Conservation (phyloP, 2,797 vertebrate genomes). For the Nyctalus aviator region DNA sequence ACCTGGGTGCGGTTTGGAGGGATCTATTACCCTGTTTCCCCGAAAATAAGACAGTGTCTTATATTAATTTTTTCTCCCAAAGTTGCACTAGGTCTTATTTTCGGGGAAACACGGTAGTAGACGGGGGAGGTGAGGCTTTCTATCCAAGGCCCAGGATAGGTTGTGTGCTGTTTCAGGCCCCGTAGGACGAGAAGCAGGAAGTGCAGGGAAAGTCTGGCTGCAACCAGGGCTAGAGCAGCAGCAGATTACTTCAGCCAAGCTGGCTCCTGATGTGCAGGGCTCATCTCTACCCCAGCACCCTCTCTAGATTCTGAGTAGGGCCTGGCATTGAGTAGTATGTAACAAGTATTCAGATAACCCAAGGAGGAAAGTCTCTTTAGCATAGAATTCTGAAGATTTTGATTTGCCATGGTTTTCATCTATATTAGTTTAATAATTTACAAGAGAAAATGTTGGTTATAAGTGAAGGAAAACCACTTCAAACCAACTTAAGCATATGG, state of each 20-base stretch:
- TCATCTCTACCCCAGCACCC: not conserved
- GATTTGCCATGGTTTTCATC: slow-evolving; percentile 40
- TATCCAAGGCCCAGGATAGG: not conserved
- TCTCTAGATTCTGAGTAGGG: not conserved
- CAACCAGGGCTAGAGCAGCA: not conserved
- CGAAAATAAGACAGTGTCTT: too few species aligned
- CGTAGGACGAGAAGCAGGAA: not conserved
- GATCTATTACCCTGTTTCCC: too few species aligned
- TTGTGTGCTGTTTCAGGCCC: not conserved
- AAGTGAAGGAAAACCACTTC: slow-evolving; percentile 68
- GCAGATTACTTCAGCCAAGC: not conserved
- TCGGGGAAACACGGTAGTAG: not conserved
- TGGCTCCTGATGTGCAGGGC: not conserved
- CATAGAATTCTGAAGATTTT: slow-evolving; percentile 53
- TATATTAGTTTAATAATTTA: slow-evolving; percentile 59
- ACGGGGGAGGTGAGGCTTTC: not conserved
- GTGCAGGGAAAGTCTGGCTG: not conserved
- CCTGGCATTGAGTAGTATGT: not conserved
- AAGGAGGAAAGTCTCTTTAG: slow-evolving; percentile 27
- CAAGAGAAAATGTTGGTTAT: slow-evolving; percentile 49
- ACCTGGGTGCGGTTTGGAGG: not conserved
- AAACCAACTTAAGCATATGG: slow-evolving; percentile 49
- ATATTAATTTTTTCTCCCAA: too few species aligned
- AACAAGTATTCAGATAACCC: not conserved
- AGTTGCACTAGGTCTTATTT: too few species aligned